Base-by-base conservation (phyloP, 1,140 invertebrate genomes). In the Aporrectodea caliginosa region DNA sequence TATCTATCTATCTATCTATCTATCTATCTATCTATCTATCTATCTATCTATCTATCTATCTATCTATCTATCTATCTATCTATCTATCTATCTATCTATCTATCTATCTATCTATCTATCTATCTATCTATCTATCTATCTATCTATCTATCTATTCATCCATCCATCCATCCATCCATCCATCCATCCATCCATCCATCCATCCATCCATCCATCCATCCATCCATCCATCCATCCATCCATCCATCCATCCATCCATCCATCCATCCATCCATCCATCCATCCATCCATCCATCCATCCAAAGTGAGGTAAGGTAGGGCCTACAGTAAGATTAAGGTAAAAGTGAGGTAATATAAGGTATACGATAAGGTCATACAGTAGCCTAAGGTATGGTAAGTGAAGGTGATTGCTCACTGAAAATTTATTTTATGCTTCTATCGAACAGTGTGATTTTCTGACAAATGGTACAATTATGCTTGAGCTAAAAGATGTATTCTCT, bases 241-340 rank as follows among this genome's bases (percentile, higher is more conserved):
- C 69, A 70, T 70, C 69, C 69, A 70, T 70, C 69, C 69, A 70
- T 70, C 69, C 69, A 70, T 70, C 69, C 69, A 70, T 70, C 69
- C 69, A 70, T 70, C 69, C 69, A 70, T 70, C 69, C 69, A 70
- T 70, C 69, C 69, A 70, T 70, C 69, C 69, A 70, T 70, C 69
- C 69, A 70, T 70, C 69, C 69, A 70, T 70, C 69, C 14, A 14
- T 14, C 69, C 69, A 70, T 70, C 69, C 69, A 70, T 70, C 69
- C 14, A n/a, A n/a, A n/a, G n/a, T n/a, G n/a, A n/a, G n/a, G n/a
- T n/a, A n/a, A n/a, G n/a, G n/a, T n/a, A n/a, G n/a, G n/a, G n/a
- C n/a, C n/a, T n/a, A n/a, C n/a, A n/a, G n/a, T n/a, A n/a, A n/a
- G n/a, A n/a, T n/a, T n/a, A n/a, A n/a, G n/a, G n/a, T n/a, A n/a